These are phyloP conservation scores for Rhinoderma darwinii DNA, from an alignment of 2,113 vertebrate genomes.

Conservation along the genomic window DNA sequence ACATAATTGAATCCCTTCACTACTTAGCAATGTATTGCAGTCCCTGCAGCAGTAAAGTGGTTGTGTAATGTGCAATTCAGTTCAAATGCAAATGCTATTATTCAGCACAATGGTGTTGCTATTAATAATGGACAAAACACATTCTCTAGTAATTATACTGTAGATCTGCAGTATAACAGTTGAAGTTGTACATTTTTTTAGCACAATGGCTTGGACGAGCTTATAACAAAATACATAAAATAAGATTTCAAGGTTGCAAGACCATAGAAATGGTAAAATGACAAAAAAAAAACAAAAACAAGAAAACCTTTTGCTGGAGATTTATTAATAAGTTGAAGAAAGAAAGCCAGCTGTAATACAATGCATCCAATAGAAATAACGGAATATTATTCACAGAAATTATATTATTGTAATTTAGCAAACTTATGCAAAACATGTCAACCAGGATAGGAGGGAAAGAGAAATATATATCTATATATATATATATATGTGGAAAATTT, in stretches of 20 bases:
- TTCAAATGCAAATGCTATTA: conserved; percentile 52
- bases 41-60: conserved; percentile 49
- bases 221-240: conserved; percentile 25
- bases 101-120: conserved; percentile 25
- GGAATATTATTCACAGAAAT: no score
- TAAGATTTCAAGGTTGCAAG: conserved; percentile 23
- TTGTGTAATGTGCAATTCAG: conserved; percentile 52
- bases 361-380: not conserved
- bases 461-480: no score
- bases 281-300: not conserved
- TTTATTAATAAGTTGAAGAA: not conserved
- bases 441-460: no score
- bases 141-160: conserved; percentile 38
- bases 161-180: conserved; percentile 32
- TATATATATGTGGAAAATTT: no score
- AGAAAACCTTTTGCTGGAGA: not conserved
- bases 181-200: conserved; percentile 35
- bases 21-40: conserved; percentile 55
- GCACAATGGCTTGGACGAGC: conserved; percentile 20
- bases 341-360: not conserved
- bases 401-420: no score
- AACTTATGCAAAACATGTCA: no score
- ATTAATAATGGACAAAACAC: conserved; percentile 47
- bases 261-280: not conserved
- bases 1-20: conserved; percentile 56